Evolutionary conservation across 2,888 invertebrate species (phyloP), one percentile per base, ranked within the genome.

Genomic region (Pedicia rivosa): DNA sequence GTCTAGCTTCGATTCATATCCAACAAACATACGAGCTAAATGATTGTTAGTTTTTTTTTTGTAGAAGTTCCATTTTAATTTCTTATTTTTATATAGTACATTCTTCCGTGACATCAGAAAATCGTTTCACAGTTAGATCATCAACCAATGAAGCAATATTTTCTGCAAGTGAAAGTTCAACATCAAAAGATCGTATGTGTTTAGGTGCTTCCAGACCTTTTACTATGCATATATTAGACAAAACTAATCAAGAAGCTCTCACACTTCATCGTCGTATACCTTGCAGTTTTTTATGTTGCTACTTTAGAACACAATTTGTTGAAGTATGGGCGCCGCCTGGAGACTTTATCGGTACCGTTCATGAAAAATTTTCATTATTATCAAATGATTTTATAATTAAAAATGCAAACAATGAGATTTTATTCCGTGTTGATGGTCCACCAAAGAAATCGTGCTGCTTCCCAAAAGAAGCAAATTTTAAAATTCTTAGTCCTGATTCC

Each of bases 221-320:
- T 56, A 67, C 68, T 42, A 76, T 92, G 68, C 78, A 75, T 49
- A 62, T 92, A 1, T 70, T 80, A 42, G 91, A 92, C 57, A 78
- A 74, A 54, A 74, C 76, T n/a, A 73, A 81, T 43, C 80, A 82
- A 50, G 84, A 84, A 55, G 82, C 86, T 1, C 68, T 91, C 53
- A 69, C 78, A 40, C 64, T 92, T 30, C 59, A 66, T 41, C 66
- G 86, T 44, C 68, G 78, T 30, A 62, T 84, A 1, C 75, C 81
- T 1, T 73, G 78, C 36, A 72, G 76, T 1, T 68, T 69, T 1
- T 76, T 79, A 43, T 74, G 74, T 47, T 80, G 77, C 50, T 78
- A 78, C n/a, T 16, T 26, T 17, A 12, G 25, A 41, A 57, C 59
- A 12, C 56, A 73, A 70, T 69, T 67, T 48, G 62, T 84, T 55